phyloP scores from a whole-genome alignment of 2,797 vertebrate species.

The Peromyscus aztecus region DNA sequence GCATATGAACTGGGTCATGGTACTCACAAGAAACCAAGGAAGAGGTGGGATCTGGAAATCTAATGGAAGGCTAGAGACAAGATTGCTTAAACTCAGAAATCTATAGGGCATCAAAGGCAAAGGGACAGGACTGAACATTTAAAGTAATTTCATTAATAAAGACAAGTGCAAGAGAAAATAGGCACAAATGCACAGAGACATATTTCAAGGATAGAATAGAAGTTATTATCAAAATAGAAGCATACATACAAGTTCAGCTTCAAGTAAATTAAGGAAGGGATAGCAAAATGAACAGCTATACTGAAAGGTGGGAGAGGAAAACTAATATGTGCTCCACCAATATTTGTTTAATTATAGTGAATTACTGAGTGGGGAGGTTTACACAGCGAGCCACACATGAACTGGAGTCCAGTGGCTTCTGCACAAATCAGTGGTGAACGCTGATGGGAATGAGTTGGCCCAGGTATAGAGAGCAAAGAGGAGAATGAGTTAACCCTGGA shows the following conservation, averaged over 20 bases:
- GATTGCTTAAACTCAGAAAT: conserved; percentile 38
- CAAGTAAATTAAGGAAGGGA: conserved; percentile 56
- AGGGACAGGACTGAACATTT: not conserved
- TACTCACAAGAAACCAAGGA: not conserved
- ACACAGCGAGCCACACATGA: conserved; percentile 12
- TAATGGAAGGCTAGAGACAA: conserved; percentile 7
- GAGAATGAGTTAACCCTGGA: not conserved
- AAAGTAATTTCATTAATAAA: conserved; percentile 63
- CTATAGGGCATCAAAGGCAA: conserved; percentile 21
- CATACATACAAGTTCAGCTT: conserved; percentile 58
- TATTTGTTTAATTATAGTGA: conserved; percentile 63
- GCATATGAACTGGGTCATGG: not conserved
- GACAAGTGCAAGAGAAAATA: conserved; percentile 59
- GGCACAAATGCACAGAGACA: conserved; percentile 10
- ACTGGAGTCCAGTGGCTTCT: conserved; percentile 33
- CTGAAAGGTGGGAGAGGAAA: conserved; percentile 36
- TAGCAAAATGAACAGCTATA: conserved; percentile 58
- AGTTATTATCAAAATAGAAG: conserved; percentile 34
- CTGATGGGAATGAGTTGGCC: not conserved
- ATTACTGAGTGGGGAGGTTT: conserved; percentile 54
- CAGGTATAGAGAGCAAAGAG: not conserved
- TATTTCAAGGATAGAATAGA: conserved; percentile 26
- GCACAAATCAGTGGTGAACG: not conserved
- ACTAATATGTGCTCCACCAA: not conserved
- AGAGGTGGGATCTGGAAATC: conserved; percentile 3